Conservation (phyloP, 1,140 invertebrate species). For the Drosophila bocki region DNA sequence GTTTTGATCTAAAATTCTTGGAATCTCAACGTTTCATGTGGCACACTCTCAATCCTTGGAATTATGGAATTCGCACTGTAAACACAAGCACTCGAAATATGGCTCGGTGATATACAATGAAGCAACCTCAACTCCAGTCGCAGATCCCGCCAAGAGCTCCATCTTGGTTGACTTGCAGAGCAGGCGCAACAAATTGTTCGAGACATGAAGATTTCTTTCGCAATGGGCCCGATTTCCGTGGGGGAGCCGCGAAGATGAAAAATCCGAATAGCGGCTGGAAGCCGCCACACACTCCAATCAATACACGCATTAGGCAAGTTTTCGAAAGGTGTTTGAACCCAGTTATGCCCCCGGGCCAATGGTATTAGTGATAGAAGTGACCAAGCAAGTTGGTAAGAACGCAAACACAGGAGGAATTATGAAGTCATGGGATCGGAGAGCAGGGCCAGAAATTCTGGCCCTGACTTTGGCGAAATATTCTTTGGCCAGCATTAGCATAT, state of each 20-base stretch:
- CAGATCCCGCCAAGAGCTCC: slow-evolving; percentile 16
- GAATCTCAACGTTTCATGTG: background rate
- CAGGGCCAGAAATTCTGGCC: slow-evolving; percentile 19
- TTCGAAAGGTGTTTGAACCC: slow-evolving; percentile 80
- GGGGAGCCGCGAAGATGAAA: slow-evolving; percentile 43
- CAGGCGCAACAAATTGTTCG: slow-evolving; percentile 56
- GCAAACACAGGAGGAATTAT: slow-evolving; percentile 53
- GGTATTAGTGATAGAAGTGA: slow-evolving; percentile 44
- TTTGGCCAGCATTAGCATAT: slow-evolving; percentile 60
- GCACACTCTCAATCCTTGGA: background rate
- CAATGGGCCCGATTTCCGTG: slow-evolving; percentile 44
- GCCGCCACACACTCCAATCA: slow-evolving; percentile 54
- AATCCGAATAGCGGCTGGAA: slow-evolving; percentile 26
- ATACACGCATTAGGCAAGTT: slow-evolving; percentile 73
- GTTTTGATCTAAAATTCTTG: background rate
- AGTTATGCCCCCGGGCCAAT: slow-evolving; percentile 47
- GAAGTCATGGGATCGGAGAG: slow-evolving; percentile 44
- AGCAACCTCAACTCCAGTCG: slow-evolving; percentile 21
- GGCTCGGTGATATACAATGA: slow-evolving; percentile 38
- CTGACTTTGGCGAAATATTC: slow-evolving; percentile 51
- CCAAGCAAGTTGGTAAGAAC: slow-evolving; percentile 63
- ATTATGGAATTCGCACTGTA: slow-evolving; percentile 22
- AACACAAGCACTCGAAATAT: slow-evolving; percentile 29
- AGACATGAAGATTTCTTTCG: slow-evolving; percentile 57
- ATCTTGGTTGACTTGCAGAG: slow-evolving; percentile 38